A percentile compares a stretch with the other conserved stretches of the same genome.
Evolutionary conservation across 2,888 invertebrate species (phyloP).

Genomic region (Drosophila nr. medialis): DNA sequence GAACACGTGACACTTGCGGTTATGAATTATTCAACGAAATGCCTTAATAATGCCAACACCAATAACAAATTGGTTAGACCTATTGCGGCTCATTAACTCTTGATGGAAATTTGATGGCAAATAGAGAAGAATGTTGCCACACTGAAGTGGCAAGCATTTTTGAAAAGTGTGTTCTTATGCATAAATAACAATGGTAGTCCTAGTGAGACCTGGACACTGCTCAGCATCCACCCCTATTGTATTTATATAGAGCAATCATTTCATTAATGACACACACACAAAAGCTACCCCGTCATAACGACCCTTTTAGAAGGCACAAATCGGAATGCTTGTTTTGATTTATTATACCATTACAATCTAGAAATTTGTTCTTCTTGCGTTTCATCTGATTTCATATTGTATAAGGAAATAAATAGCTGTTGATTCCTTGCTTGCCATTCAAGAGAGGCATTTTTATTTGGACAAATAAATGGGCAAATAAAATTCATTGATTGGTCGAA

Average conservation of each 20-base stretch:
- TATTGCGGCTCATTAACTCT: slow-evolving; percentile 82
- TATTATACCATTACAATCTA: slow-evolving; percentile 67
- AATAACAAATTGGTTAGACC: slow-evolving; percentile 66
- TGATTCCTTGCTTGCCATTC: slow-evolving; percentile 14
- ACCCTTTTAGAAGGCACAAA: slow-evolving; percentile 60
- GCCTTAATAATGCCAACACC: slow-evolving; percentile 30
- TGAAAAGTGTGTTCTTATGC: slow-evolving; percentile 25
- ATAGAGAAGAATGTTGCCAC: slow-evolving; percentile 29
- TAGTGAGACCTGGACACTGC: background rate
- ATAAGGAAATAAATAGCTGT: slow-evolving; percentile 32
- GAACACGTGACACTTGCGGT: slow-evolving; percentile 75
- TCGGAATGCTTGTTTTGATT: slow-evolving; percentile 45
- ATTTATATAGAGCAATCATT: slow-evolving; percentile 61
- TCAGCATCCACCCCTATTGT: slow-evolving; percentile 69
- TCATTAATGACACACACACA: slow-evolving; percentile 51
- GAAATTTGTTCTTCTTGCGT: slow-evolving; percentile 34
- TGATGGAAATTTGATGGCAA: slow-evolving; percentile 68
- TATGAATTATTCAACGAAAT: slow-evolving; percentile 58
- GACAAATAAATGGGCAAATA: background rate
- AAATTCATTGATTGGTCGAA: background rate
- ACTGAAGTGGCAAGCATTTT: slow-evolving; percentile 35
- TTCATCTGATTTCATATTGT: slow-evolving; percentile 47
- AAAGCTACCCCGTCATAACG: slow-evolving; percentile 59
- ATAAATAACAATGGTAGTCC: slow-evolving; percentile 16
- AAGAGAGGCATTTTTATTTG: background rate